These are phyloP conservation scores for Callitettix versicolor DNA, from an alignment of 1,140 invertebrate species.

Conservation along the genomic window DNA sequence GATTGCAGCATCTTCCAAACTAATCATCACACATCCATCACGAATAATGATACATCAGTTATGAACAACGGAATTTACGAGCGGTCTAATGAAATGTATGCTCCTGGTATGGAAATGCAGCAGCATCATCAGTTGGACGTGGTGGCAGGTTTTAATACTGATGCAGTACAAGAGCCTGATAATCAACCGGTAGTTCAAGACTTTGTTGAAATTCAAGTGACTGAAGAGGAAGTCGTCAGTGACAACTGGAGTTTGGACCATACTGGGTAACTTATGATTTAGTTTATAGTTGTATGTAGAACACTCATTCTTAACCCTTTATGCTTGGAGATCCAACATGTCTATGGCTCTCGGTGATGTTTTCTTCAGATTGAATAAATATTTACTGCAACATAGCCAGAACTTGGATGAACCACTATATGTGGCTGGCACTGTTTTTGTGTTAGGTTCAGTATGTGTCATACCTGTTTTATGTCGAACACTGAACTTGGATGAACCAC, in stretches of 20 bases:
- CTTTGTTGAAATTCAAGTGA: conserved; percentile 27
- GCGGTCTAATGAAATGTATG: neutral
- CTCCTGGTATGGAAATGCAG: neutral
- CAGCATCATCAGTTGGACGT: neutral
- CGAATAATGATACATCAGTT: neutral
- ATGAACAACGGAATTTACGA: neutral
- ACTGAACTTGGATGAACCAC: too few relatives aligned
- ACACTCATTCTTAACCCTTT: too few relatives aligned
- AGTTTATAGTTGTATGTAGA: neutral
- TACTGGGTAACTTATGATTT: conserved; percentile 11
- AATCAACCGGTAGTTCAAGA: conserved; percentile 12
- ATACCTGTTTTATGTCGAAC: too few relatives aligned
- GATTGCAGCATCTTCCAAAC: neutral
- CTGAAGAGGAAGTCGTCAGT: conserved; percentile 27
- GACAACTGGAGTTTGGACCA: conserved; percentile 20
- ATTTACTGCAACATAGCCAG: too few relatives aligned
- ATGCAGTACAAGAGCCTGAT: neutral
- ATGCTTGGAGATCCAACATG: too few relatives aligned
- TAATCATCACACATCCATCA: neutral
- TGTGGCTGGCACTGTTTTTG: too few relatives aligned
- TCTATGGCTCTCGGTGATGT: too few relatives aligned
- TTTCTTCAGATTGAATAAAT: too few relatives aligned
- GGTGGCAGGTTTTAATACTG: neutral
- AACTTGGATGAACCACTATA: too few relatives aligned
- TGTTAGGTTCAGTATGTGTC: too few relatives aligned